Evolutionary conservation across 2,888 invertebrate species (phyloP), one percentile per base, ranked within the genome.

Genomic region (Rapana venosa): DNA sequence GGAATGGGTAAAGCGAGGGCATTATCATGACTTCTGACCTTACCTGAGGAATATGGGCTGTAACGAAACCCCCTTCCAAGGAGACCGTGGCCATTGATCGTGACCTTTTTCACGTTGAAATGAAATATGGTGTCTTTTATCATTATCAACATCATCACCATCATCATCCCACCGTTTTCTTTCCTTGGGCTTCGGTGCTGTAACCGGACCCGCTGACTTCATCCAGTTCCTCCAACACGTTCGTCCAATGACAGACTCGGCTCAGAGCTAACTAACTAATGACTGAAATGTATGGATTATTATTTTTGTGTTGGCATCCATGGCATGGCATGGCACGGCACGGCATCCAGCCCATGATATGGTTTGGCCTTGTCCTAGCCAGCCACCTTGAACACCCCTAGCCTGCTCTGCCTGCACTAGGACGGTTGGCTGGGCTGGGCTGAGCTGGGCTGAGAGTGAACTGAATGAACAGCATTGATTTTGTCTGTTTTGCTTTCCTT

Each of bases 51-150:
- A 32, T 15, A 79, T 26, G 17, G 35, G 32, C 77, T 32, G 77
- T 8, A 79, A 79, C 32, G 30, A 15, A 61, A 32, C 20, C 8
- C 32, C 20, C 77, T n/a, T n/a, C 32, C 32, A 17, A 79, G 77
- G 32, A 79, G 77, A 32, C 32, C 5, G 30, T 79, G 77, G 32
- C 30, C 35, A 79, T 79, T 79, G 77, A 79, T 79, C 32, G 77
- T 79, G 77, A 79, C 77, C 77, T 79, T 79, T 79, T 32, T 35
- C 35, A 32, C 77, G 77, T 35, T 32, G 77, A 79, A 79, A 17
- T 79, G 13, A n/a, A 74, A 74, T 74, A 5, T 30, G 6, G n/a
- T 13, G 2, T 8, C 26, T 74, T 11, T 74, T 74, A 11, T 74
- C 13, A 11, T 8, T 70, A 22, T 22, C 11, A 20, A 13, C 32